A percentile compares a stretch with the other conserved stretches of the same genome.
Evolutionary conservation across 64 coral and sea anemone genomes (phyloP).

Genomic region (Actinia tenebrosa): DNA sequence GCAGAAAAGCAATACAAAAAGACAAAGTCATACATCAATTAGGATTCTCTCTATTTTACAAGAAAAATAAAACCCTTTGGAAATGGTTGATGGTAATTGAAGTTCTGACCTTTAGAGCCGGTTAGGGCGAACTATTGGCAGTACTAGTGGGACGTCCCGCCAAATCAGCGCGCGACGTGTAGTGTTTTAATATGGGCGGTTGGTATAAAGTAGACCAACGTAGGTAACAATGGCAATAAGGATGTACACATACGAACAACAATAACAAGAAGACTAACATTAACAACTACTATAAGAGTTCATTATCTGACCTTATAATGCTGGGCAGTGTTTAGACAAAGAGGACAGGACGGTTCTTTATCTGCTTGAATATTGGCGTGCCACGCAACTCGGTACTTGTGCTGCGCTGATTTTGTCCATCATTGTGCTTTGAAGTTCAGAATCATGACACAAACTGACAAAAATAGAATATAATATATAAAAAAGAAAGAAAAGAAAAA

Average conservation of each 20-base stretch:
- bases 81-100: not conserved
- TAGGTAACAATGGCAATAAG: not conserved
- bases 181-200: not conserved
- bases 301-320: not conserved
- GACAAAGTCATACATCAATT: too few species aligned
- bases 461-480: too few species aligned
- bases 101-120: not conserved
- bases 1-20: too few species aligned
- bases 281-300: not conserved
- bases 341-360: not conserved
- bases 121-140: not conserved
- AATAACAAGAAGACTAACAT: not conserved
- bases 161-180: not conserved
- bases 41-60: not conserved
- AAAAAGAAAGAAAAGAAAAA: too few species aligned
- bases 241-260: conserved; percentile 3
- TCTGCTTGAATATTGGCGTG: not conserved
- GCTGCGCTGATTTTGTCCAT: too few species aligned
- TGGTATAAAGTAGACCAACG: not conserved
- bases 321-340: not conserved
- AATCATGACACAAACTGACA: too few species aligned
- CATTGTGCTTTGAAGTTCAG: too few species aligned
- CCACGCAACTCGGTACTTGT: too few species aligned
- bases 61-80: not conserved
- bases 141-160: not conserved